Conservation (phyloP, 2,888 invertebrate genomes). For the Torymus auratus region DNA sequence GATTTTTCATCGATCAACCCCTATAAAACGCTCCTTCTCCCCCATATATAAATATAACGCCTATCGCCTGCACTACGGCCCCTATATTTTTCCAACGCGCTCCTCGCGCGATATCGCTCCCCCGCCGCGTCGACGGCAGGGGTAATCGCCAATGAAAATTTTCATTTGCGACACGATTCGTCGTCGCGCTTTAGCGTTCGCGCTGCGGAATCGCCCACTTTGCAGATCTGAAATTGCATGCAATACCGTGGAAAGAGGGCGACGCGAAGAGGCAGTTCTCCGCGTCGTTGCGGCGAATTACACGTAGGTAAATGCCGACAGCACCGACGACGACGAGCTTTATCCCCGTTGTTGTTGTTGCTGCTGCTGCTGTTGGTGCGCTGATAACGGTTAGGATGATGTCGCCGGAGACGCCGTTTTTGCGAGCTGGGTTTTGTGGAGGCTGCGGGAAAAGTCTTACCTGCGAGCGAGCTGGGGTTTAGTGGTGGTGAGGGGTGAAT, state of each 20-base stretch:
- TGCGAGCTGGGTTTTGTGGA: no score
- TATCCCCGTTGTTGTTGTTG: conserved; percentile 16
- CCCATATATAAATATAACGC: no score
- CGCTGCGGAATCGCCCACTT: conserved; percentile 40
- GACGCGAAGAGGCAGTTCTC: no score
- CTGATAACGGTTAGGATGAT: conserved; percentile 22
- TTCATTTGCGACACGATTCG: conserved; percentile 40
- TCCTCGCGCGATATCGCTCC: not conserved
- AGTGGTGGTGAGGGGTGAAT: no score
- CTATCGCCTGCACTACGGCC: no score
- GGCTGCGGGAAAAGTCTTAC: no score
- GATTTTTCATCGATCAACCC: no score
- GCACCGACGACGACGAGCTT: not conserved
- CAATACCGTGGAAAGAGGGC: conserved; percentile 6
- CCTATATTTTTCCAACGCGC: conserved; percentile 35
- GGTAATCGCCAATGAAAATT: conserved; percentile 49
- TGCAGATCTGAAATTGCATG: conserved; percentile 46
- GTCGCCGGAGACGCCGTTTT: not conserved
- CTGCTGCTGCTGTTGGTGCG: not conserved
- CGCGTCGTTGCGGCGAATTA: conserved; percentile 39
- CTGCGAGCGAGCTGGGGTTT: no score
- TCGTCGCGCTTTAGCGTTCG: not conserved
- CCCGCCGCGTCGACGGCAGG: not conserved
- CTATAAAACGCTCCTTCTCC: no score
- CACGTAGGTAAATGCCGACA: conserved; percentile 46